Conservation (phyloP, 1,140 invertebrate genomes). For the Telenomus remus region DNA sequence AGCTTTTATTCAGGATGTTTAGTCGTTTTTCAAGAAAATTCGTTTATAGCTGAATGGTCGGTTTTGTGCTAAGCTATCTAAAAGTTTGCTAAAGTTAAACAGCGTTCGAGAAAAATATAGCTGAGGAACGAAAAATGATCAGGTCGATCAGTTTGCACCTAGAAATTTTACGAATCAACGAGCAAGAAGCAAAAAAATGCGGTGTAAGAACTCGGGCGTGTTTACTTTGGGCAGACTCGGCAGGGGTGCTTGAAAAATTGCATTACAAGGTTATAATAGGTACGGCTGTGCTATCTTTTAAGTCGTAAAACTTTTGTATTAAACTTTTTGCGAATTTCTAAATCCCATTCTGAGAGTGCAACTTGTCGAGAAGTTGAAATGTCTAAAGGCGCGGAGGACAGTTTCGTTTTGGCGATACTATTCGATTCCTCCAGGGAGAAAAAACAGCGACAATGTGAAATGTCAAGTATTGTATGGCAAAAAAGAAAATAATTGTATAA, state of each 20-base stretch:
- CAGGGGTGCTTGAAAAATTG: slow-evolving; percentile 41
- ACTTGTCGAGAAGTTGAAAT: slow-evolving; percentile 57
- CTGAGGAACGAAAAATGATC: slow-evolving; percentile 8
- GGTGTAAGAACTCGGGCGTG: slow-evolving; percentile 9
- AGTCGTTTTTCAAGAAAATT: too few relatives aligned
- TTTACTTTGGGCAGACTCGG: slow-evolving; percentile 36
- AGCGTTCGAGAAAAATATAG: neutral
- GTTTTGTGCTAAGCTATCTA: too few relatives aligned
- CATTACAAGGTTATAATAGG: slow-evolving; percentile 57
- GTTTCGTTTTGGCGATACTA: slow-evolving; percentile 49
- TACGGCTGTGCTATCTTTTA: slow-evolving; percentile 41
- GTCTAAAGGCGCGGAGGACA: slow-evolving; percentile 52
- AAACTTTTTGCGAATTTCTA: slow-evolving; percentile 56
- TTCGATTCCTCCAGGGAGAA: slow-evolving; percentile 45
- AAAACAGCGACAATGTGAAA: slow-evolving; percentile 32
- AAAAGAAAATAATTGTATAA: too few relatives aligned
- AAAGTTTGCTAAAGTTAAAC: too few relatives aligned
- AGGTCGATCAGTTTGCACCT: slow-evolving; percentile 23
- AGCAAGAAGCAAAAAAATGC: slow-evolving; percentile 24
- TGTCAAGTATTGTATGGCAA: slow-evolving; percentile 40
- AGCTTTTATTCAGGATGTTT: too few relatives aligned
- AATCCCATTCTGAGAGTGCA: slow-evolving; percentile 35
- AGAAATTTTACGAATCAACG: slow-evolving; percentile 24
- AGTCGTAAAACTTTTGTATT: slow-evolving; percentile 60
- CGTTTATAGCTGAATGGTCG: too few relatives aligned